Evolutionary conservation across 2,113 vertebrate species (phyloP).

Genomic region (Ailurus styani): DNA sequence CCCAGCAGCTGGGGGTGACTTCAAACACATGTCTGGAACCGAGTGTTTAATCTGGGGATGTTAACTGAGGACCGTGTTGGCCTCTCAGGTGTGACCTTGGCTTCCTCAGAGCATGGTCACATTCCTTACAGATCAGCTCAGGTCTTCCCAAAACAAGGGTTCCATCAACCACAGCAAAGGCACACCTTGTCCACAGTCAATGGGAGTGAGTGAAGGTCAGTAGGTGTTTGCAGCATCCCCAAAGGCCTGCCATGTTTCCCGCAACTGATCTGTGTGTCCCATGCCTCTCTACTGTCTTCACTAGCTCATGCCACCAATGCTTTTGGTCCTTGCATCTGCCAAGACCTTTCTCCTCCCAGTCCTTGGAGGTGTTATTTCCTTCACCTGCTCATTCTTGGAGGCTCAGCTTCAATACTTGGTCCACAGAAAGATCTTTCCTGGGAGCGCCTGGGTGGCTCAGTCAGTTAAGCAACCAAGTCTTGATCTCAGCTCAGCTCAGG

Average conservation of each 20-base stretch:
- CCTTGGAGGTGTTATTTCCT: not conserved
- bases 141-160: not conserved
- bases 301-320: not conserved
- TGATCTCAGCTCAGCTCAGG: not conserved
- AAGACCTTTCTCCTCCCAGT: not conserved
- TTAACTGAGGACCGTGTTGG: not conserved
- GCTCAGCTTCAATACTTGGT: not conserved
- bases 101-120: not conserved
- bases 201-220: not conserved
- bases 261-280: not conserved
- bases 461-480: not conserved
- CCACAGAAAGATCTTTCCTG: not conserved
- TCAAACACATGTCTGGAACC: fast-evolving
- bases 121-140: not conserved
- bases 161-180: not conserved
- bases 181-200: not conserved
- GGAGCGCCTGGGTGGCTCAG: not conserved
- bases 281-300: fast-evolving
- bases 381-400: not conserved
- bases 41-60: not conserved
- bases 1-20: not conserved
- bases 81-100: not conserved
- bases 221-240: not conserved
- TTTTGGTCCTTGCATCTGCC: not conserved
- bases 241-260: not conserved